phyloP scores from a whole-genome alignment of 2,797 vertebrate species.

The Potorous gilbertii region DNA sequence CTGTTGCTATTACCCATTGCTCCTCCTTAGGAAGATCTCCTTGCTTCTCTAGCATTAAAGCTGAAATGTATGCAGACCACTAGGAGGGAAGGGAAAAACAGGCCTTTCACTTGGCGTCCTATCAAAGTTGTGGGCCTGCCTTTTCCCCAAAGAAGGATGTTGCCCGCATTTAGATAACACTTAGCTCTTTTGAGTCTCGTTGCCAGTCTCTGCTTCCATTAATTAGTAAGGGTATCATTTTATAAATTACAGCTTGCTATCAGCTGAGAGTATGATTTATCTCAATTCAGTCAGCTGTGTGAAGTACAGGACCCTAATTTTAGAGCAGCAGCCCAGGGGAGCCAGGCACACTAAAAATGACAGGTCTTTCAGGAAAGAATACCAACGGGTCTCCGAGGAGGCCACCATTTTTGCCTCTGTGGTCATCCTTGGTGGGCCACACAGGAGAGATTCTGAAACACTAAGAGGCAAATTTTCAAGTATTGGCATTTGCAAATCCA shows the following conservation, averaged over 20 bases:
- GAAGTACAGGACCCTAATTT: conserved; percentile 82
- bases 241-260: conserved; percentile 78
- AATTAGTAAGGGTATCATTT: conserved; percentile 81
- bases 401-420: conserved; percentile 73
- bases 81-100: conserved; percentile 4
- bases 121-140: conserved; percentile 21
- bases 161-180: conserved; percentile 57
- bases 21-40: conserved; percentile 35
- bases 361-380: conserved; percentile 82
- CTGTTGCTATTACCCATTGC: background rate
- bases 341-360: conserved; percentile 80
- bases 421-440: conserved; percentile 77
- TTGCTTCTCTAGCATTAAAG: conserved; percentile 55
- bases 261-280: conserved; percentile 81
- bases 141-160: conserved; percentile 29
- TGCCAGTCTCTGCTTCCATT: conserved; percentile 70
- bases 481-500: conserved; percentile 78
- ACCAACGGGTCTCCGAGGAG: conserved; percentile 70
- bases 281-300: conserved; percentile 81
- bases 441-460: conserved; percentile 78
- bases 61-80: conserved; percentile 2
- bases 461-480: conserved; percentile 76
- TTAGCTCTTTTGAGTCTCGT: conserved; percentile 46
- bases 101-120: background rate
- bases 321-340: conserved; percentile 78